phyloP scores from a whole-genome alignment of 2,888 invertebrate species.

The Atherix ibis region DNA sequence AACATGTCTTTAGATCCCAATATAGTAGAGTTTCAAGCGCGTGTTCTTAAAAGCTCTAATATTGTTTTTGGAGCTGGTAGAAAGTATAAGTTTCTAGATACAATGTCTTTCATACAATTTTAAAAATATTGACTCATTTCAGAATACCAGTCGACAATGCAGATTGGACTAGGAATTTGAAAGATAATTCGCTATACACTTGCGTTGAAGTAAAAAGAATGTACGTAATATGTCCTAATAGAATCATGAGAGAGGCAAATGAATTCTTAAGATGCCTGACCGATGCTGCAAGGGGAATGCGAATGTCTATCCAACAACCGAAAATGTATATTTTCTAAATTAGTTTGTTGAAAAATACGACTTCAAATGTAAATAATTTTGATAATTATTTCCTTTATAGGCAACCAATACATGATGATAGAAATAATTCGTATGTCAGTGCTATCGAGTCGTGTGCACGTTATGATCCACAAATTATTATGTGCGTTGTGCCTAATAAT shows the following conservation, averaged over 20 bases:
- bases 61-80: constrained; percentile 38
- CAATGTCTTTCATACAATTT: no score
- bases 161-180: constrained; percentile 62
- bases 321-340: no score
- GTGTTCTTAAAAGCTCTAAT: constrained; percentile 46
- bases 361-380: no score
- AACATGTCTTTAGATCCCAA: constrained; percentile 45
- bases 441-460: constrained; percentile 41
- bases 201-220: constrained; percentile 24
- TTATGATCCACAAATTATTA: constrained; percentile 45
- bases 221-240: constrained; percentile 28
- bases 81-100: constrained; percentile 15
- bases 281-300: constrained; percentile 34
- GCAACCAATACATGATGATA: constrained; percentile 38
- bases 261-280: constrained; percentile 23
- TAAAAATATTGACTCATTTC: no score
- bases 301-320: constrained; percentile 30
- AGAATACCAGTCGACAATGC: constrained; percentile 47
- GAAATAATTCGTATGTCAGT: constrained; percentile 42
- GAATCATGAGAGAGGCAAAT: constrained; percentile 18
- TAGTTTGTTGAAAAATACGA: no score
- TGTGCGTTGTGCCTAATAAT: constrained; percentile 54
- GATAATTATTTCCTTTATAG: no score
- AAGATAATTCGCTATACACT: constrained; percentile 33
- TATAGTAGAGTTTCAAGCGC: constrained; percentile 47